Conservation (phyloP, 2,797 vertebrate genomes). For the Hemibagrus guttatus region DNA sequence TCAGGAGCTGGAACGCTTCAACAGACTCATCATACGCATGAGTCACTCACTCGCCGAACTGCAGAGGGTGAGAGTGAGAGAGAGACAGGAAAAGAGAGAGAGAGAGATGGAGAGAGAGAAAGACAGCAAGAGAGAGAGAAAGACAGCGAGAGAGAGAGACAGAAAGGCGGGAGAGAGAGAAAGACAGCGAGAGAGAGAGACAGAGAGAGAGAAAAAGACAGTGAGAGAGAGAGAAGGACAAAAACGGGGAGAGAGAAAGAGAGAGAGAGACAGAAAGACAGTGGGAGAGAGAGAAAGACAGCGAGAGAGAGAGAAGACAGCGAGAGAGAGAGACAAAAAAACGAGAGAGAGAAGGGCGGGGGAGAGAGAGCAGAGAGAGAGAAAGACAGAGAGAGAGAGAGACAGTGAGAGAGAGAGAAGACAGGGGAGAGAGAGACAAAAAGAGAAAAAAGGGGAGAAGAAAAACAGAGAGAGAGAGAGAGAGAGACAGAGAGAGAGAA, state of each 20-base stretch:
- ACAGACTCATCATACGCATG: slow-evolving; percentile 85
- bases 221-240: not conserved
- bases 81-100: not conserved
- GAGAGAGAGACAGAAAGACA: not conserved
- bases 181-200: not conserved
- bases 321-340: not conserved
- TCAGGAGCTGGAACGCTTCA: slow-evolving; percentile 93
- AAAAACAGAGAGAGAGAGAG: not conserved
- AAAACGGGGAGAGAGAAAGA: too few relatives aligned
- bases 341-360: not conserved
- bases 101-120: not conserved
- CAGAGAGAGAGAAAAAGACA: not conserved
- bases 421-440: not conserved
- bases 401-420: not conserved
- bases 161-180: too few relatives aligned
- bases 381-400: slow-evolving; percentile 36
- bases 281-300: slow-evolving; percentile 66
- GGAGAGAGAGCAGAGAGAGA: not conserved
- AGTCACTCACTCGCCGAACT: slow-evolving; percentile 83
- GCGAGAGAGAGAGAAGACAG: not conserved
- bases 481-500: not conserved
- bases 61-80: slow-evolving; percentile 76
- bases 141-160: not conserved
- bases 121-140: not conserved
- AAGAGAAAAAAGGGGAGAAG: too few relatives aligned